Conservation (phyloP, 1,140 invertebrate genomes). For the Leptoteleia sp. region DNA sequence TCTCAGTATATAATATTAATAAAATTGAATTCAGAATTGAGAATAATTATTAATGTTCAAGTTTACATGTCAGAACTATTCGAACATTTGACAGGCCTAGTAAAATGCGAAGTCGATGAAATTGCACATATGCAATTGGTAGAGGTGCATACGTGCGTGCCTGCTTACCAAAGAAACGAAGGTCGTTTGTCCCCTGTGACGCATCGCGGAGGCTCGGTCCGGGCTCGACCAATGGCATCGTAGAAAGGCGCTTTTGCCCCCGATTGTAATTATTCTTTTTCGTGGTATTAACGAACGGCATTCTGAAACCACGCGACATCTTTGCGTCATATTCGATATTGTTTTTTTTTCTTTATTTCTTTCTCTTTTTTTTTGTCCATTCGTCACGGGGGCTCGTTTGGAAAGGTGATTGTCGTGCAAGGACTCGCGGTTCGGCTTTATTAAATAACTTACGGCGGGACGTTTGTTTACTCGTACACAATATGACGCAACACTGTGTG, state of each 20-base stretch:
- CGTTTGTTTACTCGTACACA: conserved; percentile 6
- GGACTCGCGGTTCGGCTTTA: conserved; percentile 7
- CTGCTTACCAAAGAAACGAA: conserved; percentile 34
- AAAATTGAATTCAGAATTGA: too few species aligned
- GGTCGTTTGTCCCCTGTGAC: conserved; percentile 38
- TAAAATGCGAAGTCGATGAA: conserved; percentile 7
- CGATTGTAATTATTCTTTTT: conserved; percentile 22
- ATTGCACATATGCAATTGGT: not conserved
- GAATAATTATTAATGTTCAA: too few species aligned
- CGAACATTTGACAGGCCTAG: too few species aligned
- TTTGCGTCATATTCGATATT: conserved; percentile 22
- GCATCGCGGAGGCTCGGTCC: conserved; percentile 42
- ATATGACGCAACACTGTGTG: conserved; percentile 13
- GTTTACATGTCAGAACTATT: too few species aligned
- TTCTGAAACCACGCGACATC: conserved; percentile 20
- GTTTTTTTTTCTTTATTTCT: too few species aligned
- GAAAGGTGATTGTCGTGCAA: conserved; percentile 24
- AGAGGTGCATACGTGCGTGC: conserved; percentile 17
- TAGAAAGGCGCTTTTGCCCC: conserved; percentile 44
- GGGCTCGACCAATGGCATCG: conserved; percentile 27
- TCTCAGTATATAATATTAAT: too few species aligned
- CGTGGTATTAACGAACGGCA: conserved; percentile 5
- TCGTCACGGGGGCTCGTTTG: conserved; percentile 7
- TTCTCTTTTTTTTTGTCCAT: too few species aligned
- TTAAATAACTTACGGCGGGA: conserved; percentile 8